Evolutionary conservation across 1,140 invertebrate genomes (phyloP).

Genomic region (Himalopsyche phryganea): DNA sequence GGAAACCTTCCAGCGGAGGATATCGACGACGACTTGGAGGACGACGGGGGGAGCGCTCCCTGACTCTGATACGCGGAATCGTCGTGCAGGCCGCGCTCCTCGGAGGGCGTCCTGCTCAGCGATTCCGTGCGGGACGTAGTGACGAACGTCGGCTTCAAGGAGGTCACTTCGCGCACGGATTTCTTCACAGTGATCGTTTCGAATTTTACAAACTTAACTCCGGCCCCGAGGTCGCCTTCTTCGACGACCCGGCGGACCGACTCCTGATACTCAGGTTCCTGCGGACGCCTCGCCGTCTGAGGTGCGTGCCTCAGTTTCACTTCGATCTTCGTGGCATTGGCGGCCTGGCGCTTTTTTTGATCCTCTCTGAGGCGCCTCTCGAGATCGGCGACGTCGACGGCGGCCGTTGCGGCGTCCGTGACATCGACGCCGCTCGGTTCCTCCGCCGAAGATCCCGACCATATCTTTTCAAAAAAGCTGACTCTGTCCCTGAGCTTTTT

Average conservation of each 20-base stretch:
- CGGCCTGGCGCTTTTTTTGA: constrained; percentile 50
- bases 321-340: constrained; percentile 53
- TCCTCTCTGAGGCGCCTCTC: constrained; percentile 57
- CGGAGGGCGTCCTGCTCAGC: constrained; percentile 54
- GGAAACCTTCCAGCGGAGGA: constrained; percentile 43
- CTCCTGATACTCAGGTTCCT: constrained; percentile 52
- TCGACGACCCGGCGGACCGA: constrained; percentile 57
- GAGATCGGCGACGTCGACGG: constrained; percentile 57
- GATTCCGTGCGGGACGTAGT: constrained; percentile 29
- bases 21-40: constrained; percentile 50
- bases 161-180: constrained; percentile 48
- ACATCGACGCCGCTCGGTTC: constrained; percentile 44
- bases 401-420: constrained; percentile 39
- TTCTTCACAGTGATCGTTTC: constrained; percentile 63
- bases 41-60: constrained; percentile 44
- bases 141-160: constrained; percentile 31
- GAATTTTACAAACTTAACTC: constrained; percentile 62
- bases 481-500: constrained; percentile 65
- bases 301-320: constrained; percentile 52
- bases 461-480: constrained; percentile 73
- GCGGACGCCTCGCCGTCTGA: constrained; percentile 25
- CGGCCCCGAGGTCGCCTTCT: constrained; percentile 60
- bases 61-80: constrained; percentile 60
- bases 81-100: constrained; percentile 47
- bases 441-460: constrained; percentile 53